Base-by-base conservation (phyloP, 2,888 invertebrate species). In the Notodonta ziczac region DNA sequence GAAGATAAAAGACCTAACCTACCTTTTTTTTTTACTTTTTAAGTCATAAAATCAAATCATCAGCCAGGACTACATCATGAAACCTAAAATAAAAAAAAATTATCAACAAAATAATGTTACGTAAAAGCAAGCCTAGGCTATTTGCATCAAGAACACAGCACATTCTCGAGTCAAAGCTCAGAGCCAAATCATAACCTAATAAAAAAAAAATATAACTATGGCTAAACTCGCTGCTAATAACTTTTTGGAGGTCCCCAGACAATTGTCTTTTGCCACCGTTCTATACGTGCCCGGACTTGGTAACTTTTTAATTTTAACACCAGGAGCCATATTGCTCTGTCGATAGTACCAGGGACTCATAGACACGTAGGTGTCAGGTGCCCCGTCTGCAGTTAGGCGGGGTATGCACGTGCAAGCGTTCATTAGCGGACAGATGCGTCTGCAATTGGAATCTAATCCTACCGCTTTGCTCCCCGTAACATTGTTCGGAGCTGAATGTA, bases 361-460 rank as follows among this genome's bases (percentile, higher is more conserved):
- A 71, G 67, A 69, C 70, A 82, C 83, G 81, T 80, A 82, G 74
- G 69, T 77, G 83, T 82, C 80, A 81, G 72, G 76, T 77, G 75
- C 66, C 64, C 63, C 67, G 76, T 70, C 73, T 73, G 75, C 77
- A 77, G 71, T 75, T 76, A 78, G 73, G 68, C 54, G 46, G 57
- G 46, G 56, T 65, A 80, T 82, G 82, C 85, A 85, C 85, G 85
- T 85, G 78, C 81, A 79, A 73, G 67, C 82, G 78, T 83, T 84
- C 84, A 87, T 88, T 88, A 84, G 82, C 78, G 81, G 81, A 80
- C 85, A 85, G 82, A 85, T 85, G 85, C 83, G 83, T 81, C 83
- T 84, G 84, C 87, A 84, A 85, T 86, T 81, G 84, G 82, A 90
- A 89, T 87, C 86, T 85, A 88, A 89, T 90, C 86, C 84, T 82